phyloP scores from a whole-genome alignment of 2,113 vertebrate species.

The Paramisgurnus dabryanus region DNA sequence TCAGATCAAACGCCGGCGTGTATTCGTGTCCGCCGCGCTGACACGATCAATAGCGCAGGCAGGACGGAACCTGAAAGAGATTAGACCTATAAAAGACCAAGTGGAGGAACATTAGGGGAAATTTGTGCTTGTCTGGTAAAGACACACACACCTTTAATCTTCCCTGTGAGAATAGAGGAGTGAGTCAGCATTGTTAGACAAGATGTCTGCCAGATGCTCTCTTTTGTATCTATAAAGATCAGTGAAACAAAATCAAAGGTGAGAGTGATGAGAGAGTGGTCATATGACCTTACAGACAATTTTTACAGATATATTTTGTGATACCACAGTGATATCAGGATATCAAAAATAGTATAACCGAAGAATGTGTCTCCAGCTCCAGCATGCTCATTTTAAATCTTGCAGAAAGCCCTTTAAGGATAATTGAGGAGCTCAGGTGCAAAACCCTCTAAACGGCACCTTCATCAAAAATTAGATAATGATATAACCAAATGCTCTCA shows the following conservation, averaged over 20 bases:
- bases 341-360: no score
- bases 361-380: no score
- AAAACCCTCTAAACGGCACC: no score
- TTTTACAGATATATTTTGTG: no score
- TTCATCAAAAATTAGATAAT: no score
- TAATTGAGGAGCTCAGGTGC: no score
- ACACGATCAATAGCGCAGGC: slow-evolving; percentile 27
- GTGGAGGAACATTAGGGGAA: slow-evolving; percentile 31
- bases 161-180: slow-evolving; percentile 29
- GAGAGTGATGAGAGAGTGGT: slow-evolving; percentile 5
- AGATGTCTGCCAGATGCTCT: slow-evolving; percentile 7
- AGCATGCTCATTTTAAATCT: no score
- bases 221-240: neutral
- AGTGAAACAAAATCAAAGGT: neutral
- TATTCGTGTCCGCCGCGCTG: slow-evolving; percentile 13
- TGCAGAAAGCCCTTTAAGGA: no score
- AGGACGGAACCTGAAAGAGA: slow-evolving; percentile 10
- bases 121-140: slow-evolving; percentile 32
- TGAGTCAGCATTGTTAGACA: slow-evolving; percentile 37
- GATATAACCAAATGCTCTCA: no score
- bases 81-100: slow-evolving; percentile 28
- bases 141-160: slow-evolving; percentile 38
- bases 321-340: no score
- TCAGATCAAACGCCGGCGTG: slow-evolving; percentile 14
- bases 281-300: neutral